These are phyloP conservation scores for Drosophila atroscutellata DNA, from an alignment of 2,888 invertebrate genomes.

Conservation along the genomic window DNA sequence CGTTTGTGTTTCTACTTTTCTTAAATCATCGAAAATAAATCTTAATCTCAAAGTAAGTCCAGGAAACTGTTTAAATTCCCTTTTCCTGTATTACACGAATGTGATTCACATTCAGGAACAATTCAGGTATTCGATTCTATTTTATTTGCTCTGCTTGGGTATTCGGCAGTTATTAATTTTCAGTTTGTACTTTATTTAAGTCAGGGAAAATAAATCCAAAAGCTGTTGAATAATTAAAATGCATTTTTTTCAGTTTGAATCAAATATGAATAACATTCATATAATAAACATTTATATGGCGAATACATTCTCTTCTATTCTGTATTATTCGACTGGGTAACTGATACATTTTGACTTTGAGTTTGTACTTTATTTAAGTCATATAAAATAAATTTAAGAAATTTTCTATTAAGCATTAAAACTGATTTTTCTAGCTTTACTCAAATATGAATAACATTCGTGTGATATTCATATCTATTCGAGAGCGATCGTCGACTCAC, in stretches of 20 bases:
- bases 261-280: background rate
- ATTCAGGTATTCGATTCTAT: background rate
- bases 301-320: background rate
- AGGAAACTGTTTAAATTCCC: background rate
- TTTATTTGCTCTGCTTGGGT: too few species aligned
- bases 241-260: background rate
- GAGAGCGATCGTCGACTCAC: constrained; percentile 65
- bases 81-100: background rate
- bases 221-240: background rate
- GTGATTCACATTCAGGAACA: background rate
- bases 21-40: background rate
- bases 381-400: background rate
- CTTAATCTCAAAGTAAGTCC: background rate
- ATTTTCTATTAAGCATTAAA: background rate
- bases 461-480: too few species aligned
- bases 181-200: background rate
- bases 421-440: background rate
- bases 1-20: background rate
- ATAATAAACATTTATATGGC: background rate
- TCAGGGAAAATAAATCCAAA: background rate
- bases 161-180: background rate
- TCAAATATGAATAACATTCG: background rate
- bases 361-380: background rate
- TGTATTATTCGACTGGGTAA: background rate
- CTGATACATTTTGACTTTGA: background rate